phyloP scores from a whole-genome alignment of 37 sponge, comb jelly and placozoan genomes.

The Amphimedon queenslandica region DNA sequence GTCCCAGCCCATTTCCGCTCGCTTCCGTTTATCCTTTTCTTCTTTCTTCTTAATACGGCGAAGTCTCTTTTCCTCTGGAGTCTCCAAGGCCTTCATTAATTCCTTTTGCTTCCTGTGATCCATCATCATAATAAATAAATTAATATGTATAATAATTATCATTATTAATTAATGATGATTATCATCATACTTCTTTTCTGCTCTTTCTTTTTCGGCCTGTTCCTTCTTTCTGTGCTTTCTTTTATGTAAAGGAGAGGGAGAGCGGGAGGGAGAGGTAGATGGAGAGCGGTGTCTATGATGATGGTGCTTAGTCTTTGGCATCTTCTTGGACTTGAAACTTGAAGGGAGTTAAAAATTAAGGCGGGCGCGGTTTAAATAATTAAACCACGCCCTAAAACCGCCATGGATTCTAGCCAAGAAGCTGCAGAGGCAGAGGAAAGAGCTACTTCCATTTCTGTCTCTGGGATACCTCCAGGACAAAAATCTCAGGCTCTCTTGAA shows the following conservation, averaged over 20 bases:
- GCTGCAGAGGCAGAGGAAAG: too few relatives aligned
- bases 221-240: slow-evolving; percentile 4
- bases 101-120: slow-evolving; percentile 70
- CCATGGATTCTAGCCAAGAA: too few relatives aligned
- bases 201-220: slow-evolving; percentile 1
- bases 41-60: slow-evolving; percentile 76
- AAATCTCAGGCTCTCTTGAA: too few relatives aligned
- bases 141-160: background rate
- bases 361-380: too few relatives aligned
- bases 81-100: slow-evolving; percentile 69
- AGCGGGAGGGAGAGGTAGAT: slow-evolving; percentile 46
- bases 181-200: too few relatives aligned
- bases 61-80: slow-evolving; percentile 76
- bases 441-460: too few relatives aligned
- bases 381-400: too few relatives aligned
- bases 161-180: too few relatives aligned
- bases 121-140: slow-evolving; percentile 11
- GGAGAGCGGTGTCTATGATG: background rate
- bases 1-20: slow-evolving; percentile 76
- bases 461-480: too few relatives aligned
- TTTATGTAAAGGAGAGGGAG: slow-evolving; percentile 46
- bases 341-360: background rate
- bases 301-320: background rate
- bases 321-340: background rate
- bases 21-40: slow-evolving; percentile 37